Evolutionary conservation across 2,113 vertebrate species (phyloP).

Genomic region (Turnix velox): DNA sequence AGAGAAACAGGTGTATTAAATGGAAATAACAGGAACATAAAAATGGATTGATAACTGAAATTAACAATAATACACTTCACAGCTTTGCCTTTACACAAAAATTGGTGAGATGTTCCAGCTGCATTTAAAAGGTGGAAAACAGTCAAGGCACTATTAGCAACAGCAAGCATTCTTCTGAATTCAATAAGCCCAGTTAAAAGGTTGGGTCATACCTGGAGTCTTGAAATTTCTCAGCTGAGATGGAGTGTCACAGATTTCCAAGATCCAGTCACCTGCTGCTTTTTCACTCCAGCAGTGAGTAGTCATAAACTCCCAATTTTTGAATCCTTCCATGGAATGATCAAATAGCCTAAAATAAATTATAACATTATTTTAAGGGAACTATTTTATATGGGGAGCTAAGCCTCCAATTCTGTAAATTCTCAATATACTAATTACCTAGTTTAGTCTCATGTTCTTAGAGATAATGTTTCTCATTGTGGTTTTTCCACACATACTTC

Average conservation of each 20-base stretch:
- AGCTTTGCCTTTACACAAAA: background rate
- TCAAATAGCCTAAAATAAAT: constrained; percentile 89
- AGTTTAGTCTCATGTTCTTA: background rate
- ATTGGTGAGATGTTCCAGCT: background rate
- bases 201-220: constrained; percentile 83
- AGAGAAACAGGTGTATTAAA: background rate
- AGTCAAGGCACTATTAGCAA: background rate
- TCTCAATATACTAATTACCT: background rate
- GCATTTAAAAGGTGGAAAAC: background rate
- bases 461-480: background rate
- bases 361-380: background rate
- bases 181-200: background rate
- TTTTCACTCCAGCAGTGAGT: constrained; percentile 99
- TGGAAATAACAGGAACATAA: background rate
- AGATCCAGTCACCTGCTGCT: constrained; percentile 93
- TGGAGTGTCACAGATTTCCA: constrained; percentile 95
- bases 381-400: background rate
- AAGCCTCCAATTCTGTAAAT: background rate
- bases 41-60: background rate
- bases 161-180: background rate
- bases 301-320: constrained; percentile 99
- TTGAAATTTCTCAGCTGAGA: constrained; percentile 97
- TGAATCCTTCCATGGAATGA: constrained; percentile 99
- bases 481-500: background rate
- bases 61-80: background rate